These are phyloP conservation scores for Theretra japonica DNA, from an alignment of 2,888 invertebrate genomes.

Conservation along the genomic window DNA sequence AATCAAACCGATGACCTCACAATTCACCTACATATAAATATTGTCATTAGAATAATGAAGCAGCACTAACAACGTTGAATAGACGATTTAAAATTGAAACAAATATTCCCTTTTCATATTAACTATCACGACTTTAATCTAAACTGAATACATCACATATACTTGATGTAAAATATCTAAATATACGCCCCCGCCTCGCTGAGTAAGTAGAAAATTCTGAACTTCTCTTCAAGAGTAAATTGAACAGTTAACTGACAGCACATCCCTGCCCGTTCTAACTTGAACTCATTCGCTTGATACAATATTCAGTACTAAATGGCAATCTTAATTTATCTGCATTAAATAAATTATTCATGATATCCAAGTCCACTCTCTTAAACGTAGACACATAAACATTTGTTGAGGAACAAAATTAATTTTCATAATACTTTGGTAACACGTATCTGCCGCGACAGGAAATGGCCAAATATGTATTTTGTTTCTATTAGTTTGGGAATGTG, in stretches of 20 bases:
- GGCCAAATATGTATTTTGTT: neutral
- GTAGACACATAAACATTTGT: neutral
- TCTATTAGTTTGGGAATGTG: neutral
- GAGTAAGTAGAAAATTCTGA: constrained; percentile 45
- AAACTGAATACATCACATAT: neutral
- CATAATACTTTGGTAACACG: neutral
- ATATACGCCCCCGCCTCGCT: neutral
- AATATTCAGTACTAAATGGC: constrained; percentile 48
- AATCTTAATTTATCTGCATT: constrained; percentile 43
- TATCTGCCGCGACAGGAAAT: neutral
- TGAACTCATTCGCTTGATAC: constrained; percentile 43
- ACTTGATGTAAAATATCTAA: constrained; percentile 2
- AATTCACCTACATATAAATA: no score
- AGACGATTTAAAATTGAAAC: no score
- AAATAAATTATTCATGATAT: neutral
- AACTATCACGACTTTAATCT: no score
- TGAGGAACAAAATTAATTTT: neutral
- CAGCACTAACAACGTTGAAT: no score
- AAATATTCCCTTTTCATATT: no score
- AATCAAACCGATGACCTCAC: no score
- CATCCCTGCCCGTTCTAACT: constrained; percentile 39
- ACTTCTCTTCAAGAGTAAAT: constrained; percentile 57
- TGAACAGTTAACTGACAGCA: constrained; percentile 62
- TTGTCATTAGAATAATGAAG: no score
- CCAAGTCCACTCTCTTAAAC: neutral